phyloP scores from a whole-genome alignment of 2,797 vertebrate genomes.

The Scyliorhinus canicula region DNA sequence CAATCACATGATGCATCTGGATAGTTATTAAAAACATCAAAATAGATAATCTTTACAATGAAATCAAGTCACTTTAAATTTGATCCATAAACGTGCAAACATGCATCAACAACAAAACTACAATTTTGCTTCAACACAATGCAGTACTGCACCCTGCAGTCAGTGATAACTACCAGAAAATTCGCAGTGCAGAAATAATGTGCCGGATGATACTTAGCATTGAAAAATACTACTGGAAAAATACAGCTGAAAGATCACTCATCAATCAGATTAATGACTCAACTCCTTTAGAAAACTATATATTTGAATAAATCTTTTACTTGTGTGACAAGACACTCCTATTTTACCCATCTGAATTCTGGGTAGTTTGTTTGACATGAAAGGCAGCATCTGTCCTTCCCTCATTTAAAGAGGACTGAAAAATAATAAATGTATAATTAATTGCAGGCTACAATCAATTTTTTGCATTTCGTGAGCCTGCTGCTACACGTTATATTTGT shows the following conservation, averaged over 20 bases:
- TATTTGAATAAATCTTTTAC: background rate
- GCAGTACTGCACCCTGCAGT: background rate
- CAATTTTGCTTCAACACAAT: background rate
- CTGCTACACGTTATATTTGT: background rate
- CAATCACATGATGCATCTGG: background rate
- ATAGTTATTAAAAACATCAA: background rate
- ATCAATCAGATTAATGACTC: background rate
- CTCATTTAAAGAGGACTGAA: background rate
- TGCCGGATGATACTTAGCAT: background rate
- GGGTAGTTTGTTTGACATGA: background rate
- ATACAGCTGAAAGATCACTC: background rate
- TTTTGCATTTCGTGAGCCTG: background rate
- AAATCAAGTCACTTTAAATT: background rate
- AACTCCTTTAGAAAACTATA: conserved; percentile 2
- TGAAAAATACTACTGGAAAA: conserved; percentile 22
- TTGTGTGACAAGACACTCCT: background rate
- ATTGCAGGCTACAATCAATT: background rate
- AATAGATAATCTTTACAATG: background rate
- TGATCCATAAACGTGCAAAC: background rate
- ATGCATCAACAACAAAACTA: background rate
- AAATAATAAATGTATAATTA: conserved; percentile 14
- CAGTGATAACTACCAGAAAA: background rate
- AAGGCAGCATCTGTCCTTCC: background rate
- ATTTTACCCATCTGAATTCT: background rate
- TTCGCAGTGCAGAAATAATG: background rate